phyloP scores from a whole-genome alignment of 2,113 vertebrate genomes.

The Steatornis caripensis region DNA sequence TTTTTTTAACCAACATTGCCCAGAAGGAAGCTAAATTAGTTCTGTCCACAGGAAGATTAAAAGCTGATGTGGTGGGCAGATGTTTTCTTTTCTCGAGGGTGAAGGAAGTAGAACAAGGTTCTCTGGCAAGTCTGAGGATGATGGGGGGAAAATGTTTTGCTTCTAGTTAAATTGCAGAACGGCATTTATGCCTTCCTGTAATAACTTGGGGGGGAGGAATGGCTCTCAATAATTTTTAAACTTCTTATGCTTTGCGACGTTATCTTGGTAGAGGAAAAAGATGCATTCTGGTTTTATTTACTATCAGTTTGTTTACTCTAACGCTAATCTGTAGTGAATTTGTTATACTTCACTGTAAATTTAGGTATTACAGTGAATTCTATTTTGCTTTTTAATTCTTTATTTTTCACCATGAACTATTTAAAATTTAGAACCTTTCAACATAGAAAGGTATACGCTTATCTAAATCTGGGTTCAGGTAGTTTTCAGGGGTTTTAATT shows the following conservation, averaged over 20 bases:
- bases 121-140: neutral
- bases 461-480: neutral
- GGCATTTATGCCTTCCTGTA: neutral
- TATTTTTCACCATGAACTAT: neutral
- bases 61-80: constrained; percentile 24
- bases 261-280: neutral
- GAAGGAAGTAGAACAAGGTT: neutral
- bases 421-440: neutral
- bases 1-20: neutral
- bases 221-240: neutral
- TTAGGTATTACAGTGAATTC: neutral
- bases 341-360: neutral
- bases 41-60: neutral
- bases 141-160: neutral
- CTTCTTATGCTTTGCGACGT: neutral
- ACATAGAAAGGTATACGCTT: accelerated
- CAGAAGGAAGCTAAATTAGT: constrained; percentile 27
- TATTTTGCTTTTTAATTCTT: neutral
- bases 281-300: neutral
- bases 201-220: neutral
- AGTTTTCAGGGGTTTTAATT: constrained; percentile 34
- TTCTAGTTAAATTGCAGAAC: neutral
- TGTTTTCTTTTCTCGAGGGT: constrained; percentile 31
- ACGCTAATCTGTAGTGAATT: neutral
- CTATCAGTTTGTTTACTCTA: neutral